Conservation (phyloP, 1,140 invertebrate species). For the Aphidius ervi region DNA sequence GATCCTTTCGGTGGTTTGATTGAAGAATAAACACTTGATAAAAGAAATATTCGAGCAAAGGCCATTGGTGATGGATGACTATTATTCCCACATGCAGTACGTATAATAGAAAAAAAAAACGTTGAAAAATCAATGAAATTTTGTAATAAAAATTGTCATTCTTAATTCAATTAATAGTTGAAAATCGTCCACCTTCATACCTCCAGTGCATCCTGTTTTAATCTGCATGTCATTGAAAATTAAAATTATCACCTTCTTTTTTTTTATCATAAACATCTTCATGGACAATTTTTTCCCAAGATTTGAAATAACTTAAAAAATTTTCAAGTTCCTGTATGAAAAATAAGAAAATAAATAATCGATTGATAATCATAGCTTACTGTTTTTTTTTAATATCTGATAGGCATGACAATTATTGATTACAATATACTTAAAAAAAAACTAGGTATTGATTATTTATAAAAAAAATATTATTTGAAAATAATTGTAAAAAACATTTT, state of each 20-base stretch:
- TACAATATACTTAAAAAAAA: not conserved
- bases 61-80: conserved; percentile 24
- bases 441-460: too few species aligned
- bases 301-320: not conserved
- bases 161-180: too few species aligned
- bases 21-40: conserved; percentile 22
- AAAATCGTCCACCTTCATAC: too few species aligned
- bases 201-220: conserved; percentile 18
- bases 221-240: conserved; percentile 16
- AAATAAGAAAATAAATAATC: not conserved
- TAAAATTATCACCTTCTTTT: not conserved
- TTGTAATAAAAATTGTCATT: not conserved
- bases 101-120: conserved; percentile 24
- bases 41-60: conserved; percentile 21
- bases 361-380: too few species aligned
- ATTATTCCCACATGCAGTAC: too few species aligned
- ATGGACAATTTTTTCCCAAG: not conserved
- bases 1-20: conserved; percentile 25
- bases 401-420: too few species aligned
- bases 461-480: too few species aligned
- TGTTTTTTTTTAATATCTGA: too few species aligned
- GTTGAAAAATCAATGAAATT: conserved; percentile 12
- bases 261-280: not conserved
- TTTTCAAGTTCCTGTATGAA: not conserved
- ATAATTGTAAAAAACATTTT: too few species aligned